Evolutionary conservation across 2,113 vertebrate species (phyloP), one percentile per base, ranked within the genome.

Genomic region (Gopherus flavomarginatus): DNA sequence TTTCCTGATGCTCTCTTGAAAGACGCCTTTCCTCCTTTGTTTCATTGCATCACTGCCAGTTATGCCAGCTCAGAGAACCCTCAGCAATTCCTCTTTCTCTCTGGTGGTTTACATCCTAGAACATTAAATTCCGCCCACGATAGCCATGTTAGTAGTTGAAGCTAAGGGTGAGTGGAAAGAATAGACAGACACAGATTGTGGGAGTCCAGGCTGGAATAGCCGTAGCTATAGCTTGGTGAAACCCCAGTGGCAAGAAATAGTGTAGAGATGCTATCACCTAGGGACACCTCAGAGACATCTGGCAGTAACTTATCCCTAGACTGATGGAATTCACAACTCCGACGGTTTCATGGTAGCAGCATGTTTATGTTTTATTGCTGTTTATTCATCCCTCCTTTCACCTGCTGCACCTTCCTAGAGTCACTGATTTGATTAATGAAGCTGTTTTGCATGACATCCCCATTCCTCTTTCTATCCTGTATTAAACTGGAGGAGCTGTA

Each of bases 231-330:
- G 38, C 38, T 44, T 44, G 8, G 5, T 65, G 87, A 93, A 81
- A 57, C 94, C 89, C 88, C 8, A 0, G 86, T 16, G 22, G 62
- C 69, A 85, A 86, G 79, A 93, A 79, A 75, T 90, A 81, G 59
- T 93, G 91, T 93, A 93, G 80, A 69, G 56, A 91, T 86, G 87
- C 90, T 89, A 87, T 85, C 1, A 0, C 2, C 82, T 95, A 94
- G 17, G 47, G 72, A 87, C 83, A 35, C 31, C 81, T 87, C 87
- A 91, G 89, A 94, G 27, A 85, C 31, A 86, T 72, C 57, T 93
- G 92, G 83, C 85, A 94, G 87, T 86, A 44, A 78, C 95, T 88
- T 85, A 94, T 77, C 89, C 69, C 62, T 9, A 87, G 86, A 88
- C 69, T 12, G 80, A 79, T 1, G 5, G 49, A 78, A 69, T 83